Evolutionary conservation across 30 jellyfish, hydroid and myxozoan genomes (phyloP).

Genomic region (Phacellophora camtschatica): DNA sequence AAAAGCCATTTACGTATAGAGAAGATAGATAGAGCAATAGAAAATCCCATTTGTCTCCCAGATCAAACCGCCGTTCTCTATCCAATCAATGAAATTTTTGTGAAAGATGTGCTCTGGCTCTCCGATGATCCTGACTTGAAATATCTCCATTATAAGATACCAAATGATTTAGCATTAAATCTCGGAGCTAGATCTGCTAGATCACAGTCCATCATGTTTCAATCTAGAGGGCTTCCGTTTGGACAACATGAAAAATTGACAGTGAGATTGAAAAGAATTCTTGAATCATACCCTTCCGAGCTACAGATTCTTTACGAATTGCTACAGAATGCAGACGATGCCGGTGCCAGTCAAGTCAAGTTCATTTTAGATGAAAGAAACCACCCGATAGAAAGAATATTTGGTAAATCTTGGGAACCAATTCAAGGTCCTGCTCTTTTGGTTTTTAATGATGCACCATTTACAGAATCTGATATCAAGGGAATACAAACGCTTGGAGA

Average conservation of each 20-base stretch:
- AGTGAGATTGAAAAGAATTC: constrained; percentile 62
- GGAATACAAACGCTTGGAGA: constrained; percentile 75
- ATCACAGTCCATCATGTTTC: not conserved
- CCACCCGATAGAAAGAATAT: constrained; percentile 24
- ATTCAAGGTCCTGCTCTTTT: constrained; percentile 85
- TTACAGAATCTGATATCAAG: constrained; percentile 47
- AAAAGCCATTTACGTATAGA: not conserved
- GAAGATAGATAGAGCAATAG: not conserved
- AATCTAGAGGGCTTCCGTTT: constrained; percentile 26
- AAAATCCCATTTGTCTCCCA: constrained; percentile 28
- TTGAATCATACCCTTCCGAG: constrained; percentile 62
- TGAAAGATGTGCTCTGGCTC: constrained; percentile 56
- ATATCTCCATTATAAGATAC: constrained; percentile 35
- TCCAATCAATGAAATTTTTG: not conserved
- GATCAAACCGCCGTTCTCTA: constrained; percentile 13
- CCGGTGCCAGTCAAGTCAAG: constrained; percentile 75
- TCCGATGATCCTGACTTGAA: not conserved
- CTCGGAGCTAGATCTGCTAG: constrained; percentile 63
- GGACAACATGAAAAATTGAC: constrained; percentile 79
- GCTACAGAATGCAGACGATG: constrained; percentile 91
- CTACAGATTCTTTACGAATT: constrained; percentile 58
- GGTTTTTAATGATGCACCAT: constrained; percentile 60
- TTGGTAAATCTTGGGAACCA: constrained; percentile 71
- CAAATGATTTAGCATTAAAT: constrained; percentile 10
- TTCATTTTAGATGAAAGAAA: constrained; percentile 51